Conservation (phyloP, 2,113 vertebrate genomes). For the Corvus moneduloides region DNA sequence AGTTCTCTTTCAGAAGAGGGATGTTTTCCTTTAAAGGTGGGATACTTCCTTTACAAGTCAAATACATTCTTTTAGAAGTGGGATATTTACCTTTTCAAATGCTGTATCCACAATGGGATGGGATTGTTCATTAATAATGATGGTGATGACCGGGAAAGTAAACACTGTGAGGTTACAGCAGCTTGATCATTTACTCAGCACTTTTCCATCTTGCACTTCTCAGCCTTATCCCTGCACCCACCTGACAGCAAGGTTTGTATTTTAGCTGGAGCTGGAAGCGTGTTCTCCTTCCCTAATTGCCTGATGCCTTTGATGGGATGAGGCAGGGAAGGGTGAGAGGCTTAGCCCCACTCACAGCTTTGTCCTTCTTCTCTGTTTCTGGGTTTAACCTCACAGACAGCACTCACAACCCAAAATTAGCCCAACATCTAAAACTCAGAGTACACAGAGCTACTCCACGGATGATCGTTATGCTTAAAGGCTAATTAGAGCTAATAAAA, state of each 20-base stretch:
- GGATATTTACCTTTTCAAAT: neutral
- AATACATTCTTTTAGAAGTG: neutral
- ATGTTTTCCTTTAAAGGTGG: neutral
- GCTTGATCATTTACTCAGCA: neutral
- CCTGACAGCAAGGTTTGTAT: neutral
- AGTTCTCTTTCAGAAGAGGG: neutral
- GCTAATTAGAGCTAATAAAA: neutral
- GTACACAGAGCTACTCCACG: neutral
- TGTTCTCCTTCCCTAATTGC: neutral
- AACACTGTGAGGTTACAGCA: neutral
- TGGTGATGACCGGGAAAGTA: neutral
- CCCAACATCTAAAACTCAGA: neutral
- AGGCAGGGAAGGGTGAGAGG: neutral
- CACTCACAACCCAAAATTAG: neutral
- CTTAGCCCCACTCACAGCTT: neutral
- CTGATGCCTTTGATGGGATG: constrained; percentile 6
- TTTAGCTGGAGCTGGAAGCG: neutral
- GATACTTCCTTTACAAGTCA: neutral
- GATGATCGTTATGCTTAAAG: neutral
- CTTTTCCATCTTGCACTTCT: neutral
- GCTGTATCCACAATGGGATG: neutral
- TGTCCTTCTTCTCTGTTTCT: neutral
- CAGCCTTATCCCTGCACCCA: neutral
- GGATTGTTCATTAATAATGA: neutral
- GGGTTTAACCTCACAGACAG: neutral